A percentile compares a stretch with the other conserved stretches of the same genome.
phyloP scores from a whole-genome alignment of 2,888 invertebrate species.

The Nyleta sp. region DNA sequence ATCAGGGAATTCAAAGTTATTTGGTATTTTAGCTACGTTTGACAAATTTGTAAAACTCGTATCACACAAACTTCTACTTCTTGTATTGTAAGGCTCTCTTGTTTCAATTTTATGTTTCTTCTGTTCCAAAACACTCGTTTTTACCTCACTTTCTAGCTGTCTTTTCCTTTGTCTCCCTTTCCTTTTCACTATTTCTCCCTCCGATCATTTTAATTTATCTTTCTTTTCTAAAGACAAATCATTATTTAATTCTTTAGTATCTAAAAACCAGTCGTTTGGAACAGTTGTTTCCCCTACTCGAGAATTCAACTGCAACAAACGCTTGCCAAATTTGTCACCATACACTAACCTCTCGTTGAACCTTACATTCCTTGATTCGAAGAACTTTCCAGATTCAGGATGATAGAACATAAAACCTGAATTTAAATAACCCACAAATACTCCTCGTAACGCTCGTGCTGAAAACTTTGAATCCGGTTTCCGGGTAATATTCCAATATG shows the following conservation, averaged over 20 bases:
- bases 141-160: constrained; percentile 1
- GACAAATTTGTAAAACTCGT: constrained; percentile 7
- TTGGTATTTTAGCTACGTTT: background rate
- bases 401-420: background rate
- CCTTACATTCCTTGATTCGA: background rate
- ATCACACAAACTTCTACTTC: constrained; percentile 7
- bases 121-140: background rate
- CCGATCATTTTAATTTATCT: background rate
- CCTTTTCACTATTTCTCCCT: background rate
- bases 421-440: background rate
- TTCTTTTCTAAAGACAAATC: background rate
- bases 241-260: background rate
- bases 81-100: constrained; percentile 25
- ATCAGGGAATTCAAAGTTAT: background rate
- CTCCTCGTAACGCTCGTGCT: constrained; percentile 11
- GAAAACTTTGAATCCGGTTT: constrained; percentile 11
- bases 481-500: constrained; percentile 2
- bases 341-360: background rate
- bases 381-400: constrained; percentile 4
- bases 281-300: background rate
- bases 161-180: constrained; percentile 18
- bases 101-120: constrained; percentile 2
- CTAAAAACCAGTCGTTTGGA: constrained; percentile 12
- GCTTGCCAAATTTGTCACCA: background rate
- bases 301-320: background rate